Evolutionary conservation across 2,113 vertebrate genomes (phyloP).

Genomic region (Himantopus leucocephalus): DNA sequence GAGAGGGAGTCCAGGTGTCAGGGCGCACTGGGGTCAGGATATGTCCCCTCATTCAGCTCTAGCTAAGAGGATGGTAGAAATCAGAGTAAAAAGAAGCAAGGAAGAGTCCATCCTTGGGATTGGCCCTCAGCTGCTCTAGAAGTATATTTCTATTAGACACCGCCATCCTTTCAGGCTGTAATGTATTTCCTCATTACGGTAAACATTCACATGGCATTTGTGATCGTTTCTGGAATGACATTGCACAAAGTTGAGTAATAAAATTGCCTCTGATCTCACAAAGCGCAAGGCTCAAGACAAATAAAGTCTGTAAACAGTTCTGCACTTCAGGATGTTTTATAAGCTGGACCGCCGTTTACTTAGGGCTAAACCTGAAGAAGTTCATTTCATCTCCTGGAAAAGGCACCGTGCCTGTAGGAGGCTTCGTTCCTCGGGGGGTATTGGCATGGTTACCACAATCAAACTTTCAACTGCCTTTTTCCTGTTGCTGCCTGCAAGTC

Average conservation of each 20-base stretch:
- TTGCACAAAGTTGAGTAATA: constrained; percentile 40
- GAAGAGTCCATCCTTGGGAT: background rate
- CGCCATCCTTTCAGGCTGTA: background rate
- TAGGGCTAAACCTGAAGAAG: constrained; percentile 50
- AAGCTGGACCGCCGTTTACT: constrained; percentile 51
- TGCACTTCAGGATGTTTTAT: constrained; percentile 41
- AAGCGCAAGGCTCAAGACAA: constrained; percentile 48
- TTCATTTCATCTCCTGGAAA: constrained; percentile 46
- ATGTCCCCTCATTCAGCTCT: background rate
- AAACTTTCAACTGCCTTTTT: background rate
- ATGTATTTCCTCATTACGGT: constrained; percentile 5
- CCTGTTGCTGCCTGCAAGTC: background rate
- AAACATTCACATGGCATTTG: constrained; percentile 29
- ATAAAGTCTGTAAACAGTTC: constrained; percentile 68
- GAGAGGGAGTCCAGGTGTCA: background rate
- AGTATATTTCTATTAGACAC: background rate
- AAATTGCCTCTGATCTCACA: constrained; percentile 46
- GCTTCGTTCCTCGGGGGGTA: background rate
- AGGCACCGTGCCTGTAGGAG: background rate
- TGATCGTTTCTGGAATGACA: constrained; percentile 8
- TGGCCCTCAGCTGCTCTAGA: background rate
- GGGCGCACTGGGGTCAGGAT: background rate
- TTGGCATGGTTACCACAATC: background rate
- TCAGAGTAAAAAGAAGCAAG: background rate
- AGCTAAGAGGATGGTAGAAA: background rate